phyloP scores from a whole-genome alignment of 2,888 invertebrate species.

The Drosophila kanekoi region DNA sequence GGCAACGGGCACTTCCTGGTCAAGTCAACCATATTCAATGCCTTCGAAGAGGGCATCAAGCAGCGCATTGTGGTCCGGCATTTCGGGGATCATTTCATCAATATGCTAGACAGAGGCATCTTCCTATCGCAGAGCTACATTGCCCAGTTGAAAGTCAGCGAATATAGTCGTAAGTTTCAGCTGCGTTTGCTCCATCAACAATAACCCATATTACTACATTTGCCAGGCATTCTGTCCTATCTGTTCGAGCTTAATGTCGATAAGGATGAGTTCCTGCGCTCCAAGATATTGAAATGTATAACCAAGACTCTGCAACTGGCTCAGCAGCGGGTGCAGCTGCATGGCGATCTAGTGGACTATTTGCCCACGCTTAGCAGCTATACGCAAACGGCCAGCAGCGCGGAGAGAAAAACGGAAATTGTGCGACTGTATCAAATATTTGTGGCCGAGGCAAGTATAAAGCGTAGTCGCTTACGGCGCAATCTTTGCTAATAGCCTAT shows the following conservation, averaged over 20 bases:
- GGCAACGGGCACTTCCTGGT: conserved; percentile 62
- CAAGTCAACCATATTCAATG: conserved; percentile 67
- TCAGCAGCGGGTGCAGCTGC: conserved; percentile 74
- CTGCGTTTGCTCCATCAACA: not conserved
- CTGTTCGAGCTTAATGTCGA: conserved; percentile 76
- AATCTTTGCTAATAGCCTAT: not conserved
- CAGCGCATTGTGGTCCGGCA: conserved; percentile 62
- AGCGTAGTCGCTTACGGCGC: not conserved
- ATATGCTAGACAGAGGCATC: conserved; percentile 79
- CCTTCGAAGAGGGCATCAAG: conserved; percentile 76
- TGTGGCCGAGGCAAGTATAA: conserved; percentile 63
- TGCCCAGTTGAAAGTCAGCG: conserved; percentile 75
- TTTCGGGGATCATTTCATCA: conserved; percentile 77
- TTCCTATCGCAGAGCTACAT: conserved; percentile 69
- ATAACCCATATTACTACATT: not conserved
- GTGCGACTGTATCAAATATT: conserved; percentile 77
- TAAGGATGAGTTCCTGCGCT: conserved; percentile 60
- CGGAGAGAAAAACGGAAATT: conserved; percentile 70
- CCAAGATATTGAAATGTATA: conserved; percentile 73
- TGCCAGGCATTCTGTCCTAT: conserved; percentile 76
- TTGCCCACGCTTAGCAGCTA: conserved; percentile 69
- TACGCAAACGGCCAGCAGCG: conserved; percentile 50
- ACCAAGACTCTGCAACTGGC: conserved; percentile 78
- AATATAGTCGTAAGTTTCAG: conserved; percentile 78
- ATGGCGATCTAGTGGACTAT: conserved; percentile 76